Base-by-base conservation (phyloP, 1,140 invertebrate genomes). In the Diachasmimorpha longicaudata region DNA sequence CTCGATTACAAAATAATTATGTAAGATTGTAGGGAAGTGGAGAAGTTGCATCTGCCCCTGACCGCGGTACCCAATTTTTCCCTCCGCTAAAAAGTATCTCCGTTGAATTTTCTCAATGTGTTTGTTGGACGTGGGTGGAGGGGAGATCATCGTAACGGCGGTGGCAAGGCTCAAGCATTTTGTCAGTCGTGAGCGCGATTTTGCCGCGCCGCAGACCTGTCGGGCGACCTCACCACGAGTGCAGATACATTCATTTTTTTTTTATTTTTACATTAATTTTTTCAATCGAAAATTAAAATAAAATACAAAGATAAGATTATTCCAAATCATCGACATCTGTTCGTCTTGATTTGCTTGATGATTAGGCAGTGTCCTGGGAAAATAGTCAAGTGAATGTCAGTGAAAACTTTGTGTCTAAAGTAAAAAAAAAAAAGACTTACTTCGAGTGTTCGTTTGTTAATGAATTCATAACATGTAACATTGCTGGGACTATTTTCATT, bases 171-270 rank as follows among this genome's bases (percentile, higher is more conserved):
- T 78, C 81, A 79, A 76, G 78, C 81, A 79, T 78, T 77, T 74
- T 83, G 78, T 75, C 81, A 86, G 85, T 87, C 82, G 85, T 84
- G 79, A 85, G 81, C 82, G 84, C 81, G 84, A 83, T 86, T 81
- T 77, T 78, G 79, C 81, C 85, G 84, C 85, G 83, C 79, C 78
- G 80, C 83, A 80, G 78, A 79, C 73, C 72, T 72, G 11, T 25
- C 37, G n/a, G 31, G 58, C 21, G 58, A 63, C 8, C 58, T 52
- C 58, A 31, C 23, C 6, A 8, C 58, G 14, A 63, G 58, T 63
- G 10, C 44, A 46, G 44, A 58, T 58, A 9, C 16, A 58, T 21
- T 58, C 19, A 3, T 21, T 3, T 58, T 16, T 1, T 19, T 58
- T 21, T 58, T 19, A n/a, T 25, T 23, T 63, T 25, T 13, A 2